Evolutionary conservation across 2,797 vertebrate species (phyloP).

Genomic region (Enteromius mattozi): DNA sequence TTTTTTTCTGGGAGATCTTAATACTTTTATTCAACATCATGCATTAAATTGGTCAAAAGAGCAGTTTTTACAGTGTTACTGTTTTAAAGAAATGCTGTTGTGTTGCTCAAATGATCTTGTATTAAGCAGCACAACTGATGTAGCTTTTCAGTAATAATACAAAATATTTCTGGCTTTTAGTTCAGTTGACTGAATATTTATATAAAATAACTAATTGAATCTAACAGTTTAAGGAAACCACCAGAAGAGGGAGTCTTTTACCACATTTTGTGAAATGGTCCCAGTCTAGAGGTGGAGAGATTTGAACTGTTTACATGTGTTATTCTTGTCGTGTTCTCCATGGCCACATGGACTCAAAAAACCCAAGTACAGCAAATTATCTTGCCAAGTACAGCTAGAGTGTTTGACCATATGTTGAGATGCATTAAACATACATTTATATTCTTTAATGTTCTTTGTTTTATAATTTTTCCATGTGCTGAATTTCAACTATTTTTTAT

Average conservation of each 20-base stretch:
- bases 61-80: background rate
- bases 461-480: background rate
- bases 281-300: background rate
- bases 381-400: background rate
- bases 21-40: background rate
- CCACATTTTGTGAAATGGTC: conserved; percentile 7
- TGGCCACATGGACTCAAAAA: conserved; percentile 31
- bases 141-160: background rate
- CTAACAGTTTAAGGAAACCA: background rate
- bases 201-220: background rate
- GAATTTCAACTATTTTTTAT: background rate
- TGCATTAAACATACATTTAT: background rate
- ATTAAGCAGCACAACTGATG: background rate
- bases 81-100: background rate
- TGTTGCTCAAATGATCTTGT: background rate
- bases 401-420: background rate
- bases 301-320: conserved; percentile 1
- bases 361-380: background rate
- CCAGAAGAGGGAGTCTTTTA: conserved; percentile 54
- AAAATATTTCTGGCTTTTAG: background rate
- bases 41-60: background rate
- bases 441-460: background rate
- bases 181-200: background rate
- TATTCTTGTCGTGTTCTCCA: conserved; percentile 5
- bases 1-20: background rate